These are phyloP conservation scores for Dicentrarchus labrax DNA, from an alignment of 2,113 vertebrate species.

Conservation along the genomic window DNA sequence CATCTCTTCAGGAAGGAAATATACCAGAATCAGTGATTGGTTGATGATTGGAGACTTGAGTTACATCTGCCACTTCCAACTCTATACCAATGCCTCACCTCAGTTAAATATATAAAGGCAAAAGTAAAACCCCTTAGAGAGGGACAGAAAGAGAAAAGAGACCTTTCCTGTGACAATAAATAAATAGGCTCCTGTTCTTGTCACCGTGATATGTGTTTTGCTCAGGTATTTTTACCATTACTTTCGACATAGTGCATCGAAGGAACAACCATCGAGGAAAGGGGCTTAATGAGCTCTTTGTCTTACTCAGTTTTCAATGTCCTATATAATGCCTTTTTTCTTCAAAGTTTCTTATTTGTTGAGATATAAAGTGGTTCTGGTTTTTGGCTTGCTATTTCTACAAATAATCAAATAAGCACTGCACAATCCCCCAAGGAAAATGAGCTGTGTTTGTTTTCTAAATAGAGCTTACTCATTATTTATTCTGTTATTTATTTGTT, in stretches of 20 bases:
- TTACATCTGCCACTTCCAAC: background rate
- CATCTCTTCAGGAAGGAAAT: background rate
- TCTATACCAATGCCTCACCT: background rate
- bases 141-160: slow-evolving; percentile 10
- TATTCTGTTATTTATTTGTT: slow-evolving; percentile 60
- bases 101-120: background rate
- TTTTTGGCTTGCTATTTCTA: slow-evolving; percentile 34
- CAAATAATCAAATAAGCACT: slow-evolving; percentile 56
- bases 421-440: slow-evolving; percentile 50
- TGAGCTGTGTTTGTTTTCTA: slow-evolving; percentile 62
- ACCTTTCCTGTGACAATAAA: slow-evolving; percentile 62
- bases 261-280: slow-evolving; percentile 41
- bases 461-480: slow-evolving; percentile 62
- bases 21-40: background rate
- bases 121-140: slow-evolving; percentile 21
- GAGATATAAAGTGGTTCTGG: slow-evolving; percentile 43
- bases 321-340: slow-evolving; percentile 26
- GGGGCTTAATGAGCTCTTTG: slow-evolving; percentile 65
- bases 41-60: slow-evolving; percentile 8
- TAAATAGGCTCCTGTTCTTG: slow-evolving; percentile 66
- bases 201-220: slow-evolving; percentile 55
- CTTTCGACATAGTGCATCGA: slow-evolving; percentile 35
- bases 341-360: slow-evolving; percentile 29
- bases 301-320: slow-evolving; percentile 52
- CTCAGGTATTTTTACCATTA: slow-evolving; percentile 49